These are phyloP conservation scores for Ennomos erosarius DNA, from an alignment of 2,888 invertebrate genomes.

Conservation along the genomic window DNA sequence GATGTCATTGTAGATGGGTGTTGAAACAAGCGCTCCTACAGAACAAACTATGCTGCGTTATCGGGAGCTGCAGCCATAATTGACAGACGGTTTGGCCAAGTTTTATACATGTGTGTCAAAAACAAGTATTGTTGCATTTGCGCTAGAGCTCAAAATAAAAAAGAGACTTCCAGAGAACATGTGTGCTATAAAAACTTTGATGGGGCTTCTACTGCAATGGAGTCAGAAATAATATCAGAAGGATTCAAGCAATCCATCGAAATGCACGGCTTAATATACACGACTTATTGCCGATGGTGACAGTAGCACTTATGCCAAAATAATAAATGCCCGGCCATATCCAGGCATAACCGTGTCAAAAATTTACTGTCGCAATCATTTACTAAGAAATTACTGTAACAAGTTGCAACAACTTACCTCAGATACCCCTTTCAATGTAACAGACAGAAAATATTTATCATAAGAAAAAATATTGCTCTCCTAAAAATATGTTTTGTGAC, in stretches of 20 bases:
- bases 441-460: conserved; percentile 10
- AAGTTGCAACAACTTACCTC: conserved; percentile 11
- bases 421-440: conserved; percentile 7
- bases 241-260: conserved; percentile 11
- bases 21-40: conserved; percentile 37
- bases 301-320: conserved; percentile 7
- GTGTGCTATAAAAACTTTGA: conserved; percentile 6
- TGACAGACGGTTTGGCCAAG: conserved; percentile 33
- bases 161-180: conserved; percentile 6
- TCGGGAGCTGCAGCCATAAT: conserved; percentile 39
- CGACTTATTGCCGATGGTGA: conserved; percentile 9
- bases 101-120: conserved; percentile 17
- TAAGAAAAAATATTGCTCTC: conserved; percentile 4
- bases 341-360: neutral
- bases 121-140: conserved; percentile 10
- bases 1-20: conserved; percentile 39
- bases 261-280: conserved; percentile 5
- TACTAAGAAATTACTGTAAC: conserved; percentile 32
- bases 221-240: conserved; percentile 6
- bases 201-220: conserved; percentile 9
- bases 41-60: conserved; percentile 25
- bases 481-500: neutral
- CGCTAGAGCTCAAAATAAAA: conserved; percentile 35
- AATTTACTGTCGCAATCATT: conserved; percentile 5
- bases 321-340: conserved; percentile 1